These are phyloP conservation scores for Pygocentrus nattereri DNA, from an alignment of 2,797 vertebrate genomes.

Conservation along the genomic window DNA sequence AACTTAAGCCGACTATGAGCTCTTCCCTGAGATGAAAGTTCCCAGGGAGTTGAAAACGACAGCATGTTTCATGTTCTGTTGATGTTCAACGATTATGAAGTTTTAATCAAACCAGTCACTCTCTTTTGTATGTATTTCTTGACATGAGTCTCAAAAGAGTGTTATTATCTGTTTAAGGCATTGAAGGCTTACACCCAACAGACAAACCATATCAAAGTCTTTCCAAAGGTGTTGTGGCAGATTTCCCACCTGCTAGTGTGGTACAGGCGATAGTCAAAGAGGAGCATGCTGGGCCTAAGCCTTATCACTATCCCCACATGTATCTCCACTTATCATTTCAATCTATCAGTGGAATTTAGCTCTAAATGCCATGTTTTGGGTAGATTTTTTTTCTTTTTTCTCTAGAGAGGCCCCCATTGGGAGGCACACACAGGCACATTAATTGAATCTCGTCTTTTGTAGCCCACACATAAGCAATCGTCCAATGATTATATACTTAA, in stretches of 20 bases:
- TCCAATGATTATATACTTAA: constrained; percentile 58
- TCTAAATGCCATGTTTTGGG: constrained; percentile 61
- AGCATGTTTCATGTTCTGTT: neutral
- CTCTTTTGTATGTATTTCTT: constrained; percentile 29
- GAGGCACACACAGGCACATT: constrained; percentile 52
- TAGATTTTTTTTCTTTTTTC: constrained; percentile 36
- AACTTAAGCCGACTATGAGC: neutral
- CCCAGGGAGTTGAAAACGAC: neutral
- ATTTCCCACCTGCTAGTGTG: constrained; percentile 60
- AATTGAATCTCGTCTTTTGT: constrained; percentile 64
- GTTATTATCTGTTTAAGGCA: constrained; percentile 51
- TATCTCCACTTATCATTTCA: constrained; percentile 67
- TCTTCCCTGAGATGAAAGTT: neutral
- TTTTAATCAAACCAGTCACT: constrained; percentile 39
- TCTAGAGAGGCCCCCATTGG: constrained; percentile 25
- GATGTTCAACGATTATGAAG: neutral
- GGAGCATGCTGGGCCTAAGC: constrained; percentile 60
- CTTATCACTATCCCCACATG: constrained; percentile 76
- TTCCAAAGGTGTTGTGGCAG: constrained; percentile 68
- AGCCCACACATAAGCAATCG: constrained; percentile 60
- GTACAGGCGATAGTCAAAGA: constrained; percentile 66
- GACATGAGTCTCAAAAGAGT: constrained; percentile 39
- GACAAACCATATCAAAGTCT: constrained; percentile 67
- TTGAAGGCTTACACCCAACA: constrained; percentile 54
- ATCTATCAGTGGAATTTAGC: constrained; percentile 61